A percentile compares a stretch with the other conserved stretches of the same genome.
Evolutionary conservation across 2,797 vertebrate species (phyloP).

Genomic region (Crocidura indochinensis): DNA sequence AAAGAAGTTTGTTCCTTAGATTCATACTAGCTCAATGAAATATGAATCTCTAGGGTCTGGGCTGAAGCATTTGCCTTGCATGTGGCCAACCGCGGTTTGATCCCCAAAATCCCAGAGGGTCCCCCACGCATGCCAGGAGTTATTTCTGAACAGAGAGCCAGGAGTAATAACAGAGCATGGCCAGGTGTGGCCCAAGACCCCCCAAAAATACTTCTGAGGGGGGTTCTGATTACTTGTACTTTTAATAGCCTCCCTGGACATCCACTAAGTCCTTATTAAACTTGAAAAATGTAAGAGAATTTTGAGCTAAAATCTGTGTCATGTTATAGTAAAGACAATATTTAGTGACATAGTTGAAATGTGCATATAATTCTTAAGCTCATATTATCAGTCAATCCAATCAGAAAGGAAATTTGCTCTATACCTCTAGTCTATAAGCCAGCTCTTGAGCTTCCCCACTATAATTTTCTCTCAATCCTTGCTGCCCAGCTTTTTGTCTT

Average conservation of each 20-base stretch:
- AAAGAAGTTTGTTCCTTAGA: too few species aligned
- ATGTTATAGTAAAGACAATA: background rate
- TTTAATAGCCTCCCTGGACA: background rate
- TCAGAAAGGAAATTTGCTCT: background rate
- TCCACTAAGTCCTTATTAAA: background rate
- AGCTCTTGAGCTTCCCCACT: too few species aligned
- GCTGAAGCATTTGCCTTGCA: too few species aligned
- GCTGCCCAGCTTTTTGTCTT: background rate
- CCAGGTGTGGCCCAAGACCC: too few species aligned
- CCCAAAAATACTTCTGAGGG: background rate
- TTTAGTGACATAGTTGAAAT: background rate
- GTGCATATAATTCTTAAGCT: background rate
- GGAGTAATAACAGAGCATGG: too few species aligned
- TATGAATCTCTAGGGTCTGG: too few species aligned
- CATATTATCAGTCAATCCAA: background rate
- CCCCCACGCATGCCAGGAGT: too few species aligned
- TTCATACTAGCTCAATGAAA: too few species aligned
- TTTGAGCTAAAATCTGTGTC: background rate
- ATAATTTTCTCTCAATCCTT: background rate
- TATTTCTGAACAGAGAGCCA: too few species aligned
- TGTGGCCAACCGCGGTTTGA: too few species aligned
- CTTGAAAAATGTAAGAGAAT: background rate
- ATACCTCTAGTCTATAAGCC: background rate
- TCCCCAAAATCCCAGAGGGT: too few species aligned
- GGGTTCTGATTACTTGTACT: background rate